Evolutionary conservation across 2,113 vertebrate species (phyloP).

Genomic region (Sciurus niger): DNA sequence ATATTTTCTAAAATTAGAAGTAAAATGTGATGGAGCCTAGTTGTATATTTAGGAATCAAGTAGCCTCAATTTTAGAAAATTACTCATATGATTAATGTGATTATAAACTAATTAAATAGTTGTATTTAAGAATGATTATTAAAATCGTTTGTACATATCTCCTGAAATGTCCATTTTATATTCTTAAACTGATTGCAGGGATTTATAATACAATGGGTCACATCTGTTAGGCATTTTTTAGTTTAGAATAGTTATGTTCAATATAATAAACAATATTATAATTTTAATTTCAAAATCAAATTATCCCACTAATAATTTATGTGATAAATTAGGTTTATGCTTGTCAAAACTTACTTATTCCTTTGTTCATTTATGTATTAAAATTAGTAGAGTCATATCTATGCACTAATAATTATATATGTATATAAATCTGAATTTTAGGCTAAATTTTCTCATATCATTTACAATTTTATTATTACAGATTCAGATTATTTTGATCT

Average conservation of each 20-base stretch:
- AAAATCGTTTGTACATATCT: not conserved
- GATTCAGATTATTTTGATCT: not conserved
- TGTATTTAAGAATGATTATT: not conserved
- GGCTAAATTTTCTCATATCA: not conserved
- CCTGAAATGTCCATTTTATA: not conserved
- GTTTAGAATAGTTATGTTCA: not conserved
- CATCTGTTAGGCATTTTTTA: not conserved
- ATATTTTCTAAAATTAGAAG: not conserved
- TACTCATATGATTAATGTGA: not conserved
- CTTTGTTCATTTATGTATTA: not conserved
- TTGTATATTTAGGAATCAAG: not conserved
- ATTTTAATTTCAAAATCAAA: not conserved
- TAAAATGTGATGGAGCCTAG: not conserved
- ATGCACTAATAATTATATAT: not conserved
- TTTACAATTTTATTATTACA: not conserved
- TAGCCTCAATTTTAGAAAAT: not conserved
- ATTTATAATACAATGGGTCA: not conserved
- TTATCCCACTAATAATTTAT: not conserved
- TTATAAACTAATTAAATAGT: not conserved
- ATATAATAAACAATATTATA: not conserved
- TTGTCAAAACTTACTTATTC: not conserved
- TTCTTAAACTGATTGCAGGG: not conserved
- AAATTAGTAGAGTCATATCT: not conserved
- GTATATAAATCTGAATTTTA: not conserved
- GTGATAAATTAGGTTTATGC: not conserved